Percentiles rank a stretch among this genome's conserved stretches.
Evolutionary conservation across 64 coral and sea anemone genomes (phyloP).

Genomic region (Trachythela sp.): DNA sequence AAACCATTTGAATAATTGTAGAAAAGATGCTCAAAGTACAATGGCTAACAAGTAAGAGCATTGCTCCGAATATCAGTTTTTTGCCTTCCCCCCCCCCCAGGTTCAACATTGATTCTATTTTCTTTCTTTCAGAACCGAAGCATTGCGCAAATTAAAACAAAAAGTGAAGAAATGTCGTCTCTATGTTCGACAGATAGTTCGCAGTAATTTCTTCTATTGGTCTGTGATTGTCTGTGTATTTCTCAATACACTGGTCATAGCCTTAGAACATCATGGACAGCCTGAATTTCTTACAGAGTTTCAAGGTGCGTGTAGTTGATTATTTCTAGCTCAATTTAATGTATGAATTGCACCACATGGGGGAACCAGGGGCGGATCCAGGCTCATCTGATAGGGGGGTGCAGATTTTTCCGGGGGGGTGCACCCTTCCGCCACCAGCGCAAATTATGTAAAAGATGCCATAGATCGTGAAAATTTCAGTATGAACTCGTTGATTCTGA

Average conservation of each 20-base stretch:
- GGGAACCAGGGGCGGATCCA: too few species aligned
- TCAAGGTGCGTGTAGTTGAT: slow-evolving; percentile 56
- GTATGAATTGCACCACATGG: too few species aligned
- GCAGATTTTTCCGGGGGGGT: too few species aligned
- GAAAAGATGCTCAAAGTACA: slow-evolving; percentile 43
- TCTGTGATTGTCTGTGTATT: slow-evolving; percentile 90
- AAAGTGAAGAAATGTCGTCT: slow-evolving; percentile 64
- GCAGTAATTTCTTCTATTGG: slow-evolving; percentile 92
- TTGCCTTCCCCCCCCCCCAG: not conserved
- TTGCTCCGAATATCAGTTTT: not conserved
- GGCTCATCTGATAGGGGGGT: too few species aligned
- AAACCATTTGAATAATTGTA: slow-evolving; percentile 64
- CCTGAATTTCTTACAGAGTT: slow-evolving; percentile 53
- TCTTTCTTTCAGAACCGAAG: slow-evolving; percentile 48
- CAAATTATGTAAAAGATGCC: too few species aligned
- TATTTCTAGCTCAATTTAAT: too few species aligned
- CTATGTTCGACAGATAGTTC: slow-evolving; percentile 57
- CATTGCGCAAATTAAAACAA: slow-evolving; percentile 70
- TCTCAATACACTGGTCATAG: slow-evolving; percentile 81
- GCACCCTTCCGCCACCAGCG: too few species aligned
- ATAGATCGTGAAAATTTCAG: too few species aligned
- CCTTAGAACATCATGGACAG: slow-evolving; percentile 73
- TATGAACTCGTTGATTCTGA: too few species aligned
- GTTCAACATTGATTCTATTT: not conserved
- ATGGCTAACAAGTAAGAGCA: slow-evolving; percentile 31